These are phyloP conservation scores for Schizaphis graminum DNA, from an alignment of 2,888 invertebrate genomes.

Conservation along the genomic window DNA sequence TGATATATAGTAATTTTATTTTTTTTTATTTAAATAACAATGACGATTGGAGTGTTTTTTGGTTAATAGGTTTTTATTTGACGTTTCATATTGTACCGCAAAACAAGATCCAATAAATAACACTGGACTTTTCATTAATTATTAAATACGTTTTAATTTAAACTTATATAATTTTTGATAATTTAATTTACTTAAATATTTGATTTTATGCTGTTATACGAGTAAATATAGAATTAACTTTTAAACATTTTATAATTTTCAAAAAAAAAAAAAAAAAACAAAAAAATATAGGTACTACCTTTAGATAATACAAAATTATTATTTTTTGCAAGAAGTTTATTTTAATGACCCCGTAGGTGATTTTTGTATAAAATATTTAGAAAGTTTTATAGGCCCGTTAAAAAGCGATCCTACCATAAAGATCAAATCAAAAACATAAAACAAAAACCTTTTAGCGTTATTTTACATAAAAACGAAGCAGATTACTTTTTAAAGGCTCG, in stretches of 20 bases:
- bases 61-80: constrained; percentile 20
- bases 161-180: neutral
- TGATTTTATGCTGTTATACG: neutral
- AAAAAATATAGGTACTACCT: neutral
- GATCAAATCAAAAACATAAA: constrained; percentile 42
- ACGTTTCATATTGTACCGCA: neutral
- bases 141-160: constrained; percentile 22
- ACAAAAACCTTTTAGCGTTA: constrained; percentile 44
- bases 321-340: neutral
- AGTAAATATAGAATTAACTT: neutral
- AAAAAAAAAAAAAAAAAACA: no score
- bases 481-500: constrained; percentile 35
- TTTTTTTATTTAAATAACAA: constrained; percentile 25
- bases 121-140: neutral
- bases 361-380: constrained; percentile 29
- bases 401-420: constrained; percentile 24
- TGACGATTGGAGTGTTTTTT: neutral
- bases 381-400: constrained; percentile 34
- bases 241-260: neutral
- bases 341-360: neutral
- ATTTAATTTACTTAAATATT: neutral
- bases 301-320: constrained; percentile 18
- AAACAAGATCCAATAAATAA: neutral
- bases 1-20: neutral
- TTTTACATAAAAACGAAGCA: constrained; percentile 16